These are phyloP conservation scores for Syngnathus acus DNA, from an alignment of 2,797 vertebrate species.

Conservation along the genomic window DNA sequence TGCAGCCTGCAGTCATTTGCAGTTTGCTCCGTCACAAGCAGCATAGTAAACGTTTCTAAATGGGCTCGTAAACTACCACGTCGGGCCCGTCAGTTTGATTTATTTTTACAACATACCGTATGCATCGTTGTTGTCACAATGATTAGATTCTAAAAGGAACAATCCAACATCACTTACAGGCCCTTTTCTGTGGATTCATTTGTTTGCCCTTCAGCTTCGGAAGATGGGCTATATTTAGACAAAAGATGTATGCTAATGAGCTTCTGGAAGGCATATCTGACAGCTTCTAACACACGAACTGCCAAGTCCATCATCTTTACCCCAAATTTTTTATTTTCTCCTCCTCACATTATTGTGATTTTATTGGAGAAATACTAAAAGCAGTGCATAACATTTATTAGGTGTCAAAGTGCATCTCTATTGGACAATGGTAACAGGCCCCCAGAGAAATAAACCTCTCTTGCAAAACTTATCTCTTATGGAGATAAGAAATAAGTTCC, in stretches of 20 bases:
- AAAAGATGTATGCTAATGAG: conserved; percentile 64
- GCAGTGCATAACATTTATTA: conserved; percentile 19
- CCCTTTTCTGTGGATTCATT: conserved; percentile 19
- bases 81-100: conserved; percentile 32
- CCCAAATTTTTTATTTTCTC: conserved; percentile 39
- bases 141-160: conserved; percentile 27
- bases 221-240: conserved; percentile 65
- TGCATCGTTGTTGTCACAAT: conserved; percentile 25
- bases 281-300: conserved; percentile 43
- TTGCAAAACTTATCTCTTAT: conserved; percentile 24
- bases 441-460: conserved; percentile 15
- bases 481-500: conserved; percentile 7
- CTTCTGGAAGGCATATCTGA: conserved; percentile 62
- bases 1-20: conserved; percentile 64
- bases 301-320: conserved; percentile 58
- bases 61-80: conserved; percentile 46
- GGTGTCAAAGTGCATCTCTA: conserved; percentile 13
- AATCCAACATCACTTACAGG: conserved; percentile 22
- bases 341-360: conserved; percentile 20
- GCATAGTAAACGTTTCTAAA: conserved; percentile 61
- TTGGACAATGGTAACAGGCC: conserved; percentile 18
- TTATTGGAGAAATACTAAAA: conserved; percentile 28
- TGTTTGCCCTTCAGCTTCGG: conserved; percentile 58
- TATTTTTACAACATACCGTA: conserved; percentile 22
- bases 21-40: conserved; percentile 49